phyloP scores from a whole-genome alignment of 2,888 invertebrate genomes.

The Latrodectus elegans region DNA sequence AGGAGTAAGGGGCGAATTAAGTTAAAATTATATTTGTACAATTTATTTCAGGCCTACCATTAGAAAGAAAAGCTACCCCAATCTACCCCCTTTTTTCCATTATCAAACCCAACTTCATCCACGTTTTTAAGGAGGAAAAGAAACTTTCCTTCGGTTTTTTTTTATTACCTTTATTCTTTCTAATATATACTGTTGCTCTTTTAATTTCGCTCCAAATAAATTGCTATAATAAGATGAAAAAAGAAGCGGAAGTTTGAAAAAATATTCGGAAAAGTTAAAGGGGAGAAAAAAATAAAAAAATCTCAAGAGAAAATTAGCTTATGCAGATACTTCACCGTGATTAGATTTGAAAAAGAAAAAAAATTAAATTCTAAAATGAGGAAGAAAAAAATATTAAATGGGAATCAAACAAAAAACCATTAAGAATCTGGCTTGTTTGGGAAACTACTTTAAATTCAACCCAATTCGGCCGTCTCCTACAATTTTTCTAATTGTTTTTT shows the following conservation, averaged over 20 bases:
- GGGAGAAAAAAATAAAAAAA: slow-evolving; percentile 3
- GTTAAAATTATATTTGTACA: slow-evolving; percentile 35
- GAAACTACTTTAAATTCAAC: slow-evolving; percentile 67
- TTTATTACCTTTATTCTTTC: neutral
- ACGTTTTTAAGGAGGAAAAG: neutral
- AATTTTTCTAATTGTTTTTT: slow-evolving; percentile 65
- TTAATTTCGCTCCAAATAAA: slow-evolving; percentile 6
- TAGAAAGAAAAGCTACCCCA: slow-evolving; percentile 5
- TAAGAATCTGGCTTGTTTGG: slow-evolving; percentile 64
- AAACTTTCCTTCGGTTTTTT: slow-evolving; percentile 2
- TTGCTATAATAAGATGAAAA: slow-evolving; percentile 3
- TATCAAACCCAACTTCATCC: neutral
- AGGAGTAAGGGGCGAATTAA: neutral
- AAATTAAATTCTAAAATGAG: neutral
- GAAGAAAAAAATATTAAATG: neutral
- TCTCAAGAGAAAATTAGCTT: slow-evolving; percentile 52
- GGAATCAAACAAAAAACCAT: slow-evolving; percentile 50
- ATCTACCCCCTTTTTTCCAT: neutral
- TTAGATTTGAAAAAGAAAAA: slow-evolving; percentile 30
- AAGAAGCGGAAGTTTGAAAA: neutral
- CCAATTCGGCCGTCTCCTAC: slow-evolving; percentile 17
- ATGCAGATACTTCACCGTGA: slow-evolving; percentile 60
- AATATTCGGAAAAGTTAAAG: neutral
- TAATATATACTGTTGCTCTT: neutral
- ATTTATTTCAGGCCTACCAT: slow-evolving; percentile 35